Conservation (phyloP, 53 echinoderm and acorn worm genomes). For the Temnopleurus reevesii region DNA sequence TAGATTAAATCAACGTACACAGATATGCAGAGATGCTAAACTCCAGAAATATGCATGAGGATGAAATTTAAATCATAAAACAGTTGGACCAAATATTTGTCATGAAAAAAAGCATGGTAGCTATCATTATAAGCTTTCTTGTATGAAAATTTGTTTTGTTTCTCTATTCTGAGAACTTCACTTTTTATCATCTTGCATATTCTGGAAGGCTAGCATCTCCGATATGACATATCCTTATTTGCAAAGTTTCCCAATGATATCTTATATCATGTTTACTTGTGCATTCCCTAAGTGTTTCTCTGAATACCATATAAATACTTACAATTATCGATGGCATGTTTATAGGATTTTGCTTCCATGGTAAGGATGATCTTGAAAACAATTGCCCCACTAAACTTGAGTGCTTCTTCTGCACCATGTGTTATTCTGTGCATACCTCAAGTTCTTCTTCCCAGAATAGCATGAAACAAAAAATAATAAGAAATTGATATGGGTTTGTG, state of each 20-base stretch:
- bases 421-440: neutral
- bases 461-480: neutral
- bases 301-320: slow-evolving; percentile 9
- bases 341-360: neutral
- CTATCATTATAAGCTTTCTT: too few relatives aligned
- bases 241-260: neutral
- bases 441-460: neutral
- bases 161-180: too few relatives aligned
- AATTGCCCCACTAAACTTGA: neutral
- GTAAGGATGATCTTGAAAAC: neutral
- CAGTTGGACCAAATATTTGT: too few relatives aligned
- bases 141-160: too few relatives aligned
- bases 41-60: too few relatives aligned
- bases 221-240: too few relatives aligned
- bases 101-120: too few relatives aligned
- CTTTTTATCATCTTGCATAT: too few relatives aligned
- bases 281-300: neutral
- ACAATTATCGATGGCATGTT: neutral
- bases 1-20: too few relatives aligned
- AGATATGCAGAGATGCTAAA: too few relatives aligned
- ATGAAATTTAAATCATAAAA: too few relatives aligned
- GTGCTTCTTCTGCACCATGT: slow-evolving; percentile 23
- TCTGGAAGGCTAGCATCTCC: too few relatives aligned
- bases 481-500: neutral
- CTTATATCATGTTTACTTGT: neutral